These are phyloP conservation scores for Megaleporinus macrocephalus DNA, from an alignment of 2,113 vertebrate species.

Conservation along the genomic window DNA sequence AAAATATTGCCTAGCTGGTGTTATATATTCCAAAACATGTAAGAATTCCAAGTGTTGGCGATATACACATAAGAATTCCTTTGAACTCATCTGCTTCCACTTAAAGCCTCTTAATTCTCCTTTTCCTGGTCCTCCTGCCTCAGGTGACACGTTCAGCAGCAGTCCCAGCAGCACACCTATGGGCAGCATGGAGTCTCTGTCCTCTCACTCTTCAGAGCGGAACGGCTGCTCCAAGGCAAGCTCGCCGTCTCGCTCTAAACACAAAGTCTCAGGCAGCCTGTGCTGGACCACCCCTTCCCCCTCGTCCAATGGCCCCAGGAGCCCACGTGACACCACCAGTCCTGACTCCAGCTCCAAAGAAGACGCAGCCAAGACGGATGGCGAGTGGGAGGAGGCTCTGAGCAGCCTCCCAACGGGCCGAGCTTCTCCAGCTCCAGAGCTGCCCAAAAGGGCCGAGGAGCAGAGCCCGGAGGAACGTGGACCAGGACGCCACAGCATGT, in stretches of 20 bases:
- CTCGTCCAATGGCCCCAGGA: constrained; percentile 81
- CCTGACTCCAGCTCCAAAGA: constrained; percentile 91
- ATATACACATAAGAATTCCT: not conserved
- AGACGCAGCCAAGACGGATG: constrained; percentile 88
- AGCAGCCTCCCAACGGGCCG: constrained; percentile 76
- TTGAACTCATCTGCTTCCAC: too few species aligned
- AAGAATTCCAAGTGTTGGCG: not conserved
- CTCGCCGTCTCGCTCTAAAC: constrained; percentile 75
- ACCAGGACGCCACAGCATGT: constrained; percentile 74
- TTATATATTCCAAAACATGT: not conserved
- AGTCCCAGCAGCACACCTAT: constrained; percentile 94
- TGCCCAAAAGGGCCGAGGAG: constrained; percentile 66
- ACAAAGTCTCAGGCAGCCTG: constrained; percentile 60
- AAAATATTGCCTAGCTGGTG: not conserved
- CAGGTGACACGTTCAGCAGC: constrained; percentile 96
- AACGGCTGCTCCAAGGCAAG: constrained; percentile 83
- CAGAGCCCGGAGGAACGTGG: constrained; percentile 73
- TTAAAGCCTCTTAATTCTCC: not conserved
- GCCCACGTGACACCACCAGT: constrained; percentile 84
- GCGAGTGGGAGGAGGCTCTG: constrained; percentile 89
- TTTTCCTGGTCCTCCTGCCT: constrained; percentile 11
- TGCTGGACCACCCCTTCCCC: constrained; percentile 67
- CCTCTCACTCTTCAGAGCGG: constrained; percentile 97
- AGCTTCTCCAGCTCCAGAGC: constrained; percentile 60
- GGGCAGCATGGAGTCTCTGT: constrained; percentile 96